Evolutionary conservation across 2,888 invertebrate species (phyloP), one percentile per base, ranked within the genome.

Genomic region (Hirtodrosophila cameraria): DNA sequence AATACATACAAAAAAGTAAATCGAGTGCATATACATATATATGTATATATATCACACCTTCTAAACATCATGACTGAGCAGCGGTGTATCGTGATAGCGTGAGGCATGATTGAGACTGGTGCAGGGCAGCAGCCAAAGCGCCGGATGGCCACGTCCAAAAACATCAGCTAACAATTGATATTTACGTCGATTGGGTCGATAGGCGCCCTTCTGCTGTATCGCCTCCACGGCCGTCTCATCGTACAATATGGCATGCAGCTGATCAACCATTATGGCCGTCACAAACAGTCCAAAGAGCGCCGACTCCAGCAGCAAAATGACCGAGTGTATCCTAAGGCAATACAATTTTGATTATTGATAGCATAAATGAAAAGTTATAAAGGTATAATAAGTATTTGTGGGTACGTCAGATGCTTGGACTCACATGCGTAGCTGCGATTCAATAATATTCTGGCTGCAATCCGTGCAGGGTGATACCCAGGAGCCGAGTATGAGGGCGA

Each of bases 211-310:
- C 70, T 93, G 92, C 90, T 94, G 94, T 31, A 95, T 93, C 78
- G 95, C 94, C 88, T 97, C 96, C 0, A 96, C 94, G 0, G 95
- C 94, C 13, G 96, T 97, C 90, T 97, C 96, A 87, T 97, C 97
- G 55, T 94, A 93, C 67, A 96, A 93, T 80, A 97, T 95, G 6
- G 96, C 96, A 89, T 95, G 95, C 72, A 97, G 92, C 91, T 97
- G 96, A 92, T 97, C 97, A 75, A 95, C 94, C 91, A 97, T 93
- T 68, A 97, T 96, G 33, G 96, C 96, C 55, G 95, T 92, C 11
- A 97, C 97, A 90, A 97, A 97, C 88, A 97, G 93, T 6, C 97
- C 97, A 91, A 97, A 97, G 18, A 97, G 91, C 5, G 95, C 93
- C 58, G 95, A 94, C 90, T 97, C 97, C 90, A 97, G 91, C 58